Conservation (phyloP, 2,113 vertebrate species). For the Bos javanicus region DNA sequence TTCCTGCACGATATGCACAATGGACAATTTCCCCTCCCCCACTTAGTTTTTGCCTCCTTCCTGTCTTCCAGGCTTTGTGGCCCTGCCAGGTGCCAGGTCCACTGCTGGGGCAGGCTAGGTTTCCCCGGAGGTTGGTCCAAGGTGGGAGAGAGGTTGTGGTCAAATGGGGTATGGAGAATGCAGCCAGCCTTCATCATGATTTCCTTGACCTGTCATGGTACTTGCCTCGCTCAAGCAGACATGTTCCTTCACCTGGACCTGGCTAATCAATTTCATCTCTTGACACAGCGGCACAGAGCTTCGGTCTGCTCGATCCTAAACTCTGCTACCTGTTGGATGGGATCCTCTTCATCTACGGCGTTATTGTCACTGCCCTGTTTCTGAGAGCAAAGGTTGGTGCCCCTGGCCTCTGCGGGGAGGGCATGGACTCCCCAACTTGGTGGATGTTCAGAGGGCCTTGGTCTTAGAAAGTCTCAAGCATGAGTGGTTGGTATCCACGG, state of each 20-base stretch:
- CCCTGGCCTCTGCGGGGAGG: not conserved
- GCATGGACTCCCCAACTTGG: not conserved
- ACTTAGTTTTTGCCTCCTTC: no score
- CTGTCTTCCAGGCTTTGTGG: not conserved
- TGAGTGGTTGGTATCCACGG: not conserved
- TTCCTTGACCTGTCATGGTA: not conserved
- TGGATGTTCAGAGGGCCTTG: not conserved
- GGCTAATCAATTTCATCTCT: not conserved
- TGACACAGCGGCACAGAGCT: slow-evolving; percentile 70
- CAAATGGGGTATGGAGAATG: not conserved
- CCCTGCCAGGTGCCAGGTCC: not conserved
- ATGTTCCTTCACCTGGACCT: not conserved
- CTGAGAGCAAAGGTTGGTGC: slow-evolving; percentile 88
- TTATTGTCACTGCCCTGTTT: slow-evolving; percentile 89
- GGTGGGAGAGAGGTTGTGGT: not conserved
- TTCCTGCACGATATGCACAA: rapidly evolving
- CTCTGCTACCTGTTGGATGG: slow-evolving; percentile 92
- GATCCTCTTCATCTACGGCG: slow-evolving; percentile 88
- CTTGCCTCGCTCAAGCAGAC: rapidly evolving
- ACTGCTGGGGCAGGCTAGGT: not conserved
- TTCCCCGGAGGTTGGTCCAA: not conserved
- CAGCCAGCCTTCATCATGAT: not conserved
- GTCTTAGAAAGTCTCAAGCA: not conserved
- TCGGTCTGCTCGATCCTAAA: slow-evolving; percentile 85
- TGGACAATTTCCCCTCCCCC: not conserved